phyloP scores from a whole-genome alignment of 2,113 vertebrate genomes.

The Nanger granti region DNA sequence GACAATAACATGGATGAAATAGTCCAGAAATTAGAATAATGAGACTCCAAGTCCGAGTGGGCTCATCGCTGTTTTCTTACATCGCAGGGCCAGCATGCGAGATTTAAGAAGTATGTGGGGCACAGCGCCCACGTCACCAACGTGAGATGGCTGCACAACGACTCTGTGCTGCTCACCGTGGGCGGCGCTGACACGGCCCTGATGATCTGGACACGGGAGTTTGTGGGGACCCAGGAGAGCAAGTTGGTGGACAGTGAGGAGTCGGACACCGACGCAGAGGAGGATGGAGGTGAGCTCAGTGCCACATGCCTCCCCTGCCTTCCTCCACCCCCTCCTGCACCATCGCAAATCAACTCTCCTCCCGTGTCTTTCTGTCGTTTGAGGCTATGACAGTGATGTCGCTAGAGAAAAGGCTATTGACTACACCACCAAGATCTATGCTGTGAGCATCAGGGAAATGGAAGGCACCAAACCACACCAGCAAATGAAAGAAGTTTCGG shows the following conservation, averaged over 20 bases:
- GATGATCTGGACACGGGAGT: conserved; percentile 97
- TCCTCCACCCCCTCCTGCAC: neutral
- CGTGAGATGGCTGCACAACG: conserved; percentile 93
- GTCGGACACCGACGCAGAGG: conserved; percentile 92
- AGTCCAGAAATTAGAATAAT: neutral
- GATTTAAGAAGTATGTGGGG: conserved; percentile 95
- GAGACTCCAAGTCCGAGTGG: neutral
- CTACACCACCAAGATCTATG: conserved; percentile 93
- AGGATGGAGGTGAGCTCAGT: conserved; percentile 89
- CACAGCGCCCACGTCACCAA: conserved; percentile 96
- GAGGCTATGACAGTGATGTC: conserved; percentile 98
- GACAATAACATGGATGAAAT: neutral
- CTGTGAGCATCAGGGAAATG: conserved; percentile 94
- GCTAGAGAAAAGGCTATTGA: conserved; percentile 92
- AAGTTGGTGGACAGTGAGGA: conserved; percentile 96
- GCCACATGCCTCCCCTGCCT: accelerated
- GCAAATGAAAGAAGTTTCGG: conserved; percentile 88
- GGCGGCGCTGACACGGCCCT: conserved; percentile 94
- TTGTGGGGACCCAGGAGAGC: conserved; percentile 87
- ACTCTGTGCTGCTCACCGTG: conserved; percentile 90
- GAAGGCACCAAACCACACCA: conserved; percentile 93
- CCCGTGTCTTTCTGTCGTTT: conserved; percentile 30
- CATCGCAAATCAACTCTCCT: neutral
- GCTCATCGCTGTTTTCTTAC: neutral
- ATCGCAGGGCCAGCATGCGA: conserved; percentile 89